Evolutionary conservation across 2,888 invertebrate genomes (phyloP).

Genomic region (Rhamphomyia laevipes): DNA sequence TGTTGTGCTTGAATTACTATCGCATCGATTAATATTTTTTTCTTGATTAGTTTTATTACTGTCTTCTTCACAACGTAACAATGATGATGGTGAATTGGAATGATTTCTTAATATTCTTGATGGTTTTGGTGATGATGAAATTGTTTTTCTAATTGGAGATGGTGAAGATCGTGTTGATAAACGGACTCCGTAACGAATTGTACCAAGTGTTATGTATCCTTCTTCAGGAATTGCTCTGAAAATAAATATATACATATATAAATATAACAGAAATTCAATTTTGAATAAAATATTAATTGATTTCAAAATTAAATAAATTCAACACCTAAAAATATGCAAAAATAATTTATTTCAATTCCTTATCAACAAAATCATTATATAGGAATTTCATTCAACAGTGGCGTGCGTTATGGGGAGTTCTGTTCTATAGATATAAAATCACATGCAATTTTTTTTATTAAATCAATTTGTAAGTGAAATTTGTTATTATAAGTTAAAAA

Average conservation of each 20-base stretch:
- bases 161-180: conserved; percentile 6
- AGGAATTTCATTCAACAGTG: no score
- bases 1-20: not conserved
- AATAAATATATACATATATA: not conserved
- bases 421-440: no score
- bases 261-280: not conserved
- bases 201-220: conserved; percentile 16
- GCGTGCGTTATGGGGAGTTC: no score
- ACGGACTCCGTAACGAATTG: conserved; percentile 18
- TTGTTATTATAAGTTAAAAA: no score
- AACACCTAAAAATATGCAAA: not conserved
- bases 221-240: conserved; percentile 17
- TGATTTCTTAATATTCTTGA: not conserved
- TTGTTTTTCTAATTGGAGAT: not conserved
- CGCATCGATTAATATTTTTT: not conserved
- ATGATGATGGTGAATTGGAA: no score
- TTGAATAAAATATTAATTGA: not conserved
- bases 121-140: not conserved
- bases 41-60: no score
- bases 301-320: not conserved
- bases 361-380: no score
- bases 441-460: not conserved
- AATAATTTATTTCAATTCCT: not conserved
- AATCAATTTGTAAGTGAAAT: not conserved
- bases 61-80: no score